phyloP scores from a whole-genome alignment of 2,797 vertebrate genomes.

The Oreochromis grahami region DNA sequence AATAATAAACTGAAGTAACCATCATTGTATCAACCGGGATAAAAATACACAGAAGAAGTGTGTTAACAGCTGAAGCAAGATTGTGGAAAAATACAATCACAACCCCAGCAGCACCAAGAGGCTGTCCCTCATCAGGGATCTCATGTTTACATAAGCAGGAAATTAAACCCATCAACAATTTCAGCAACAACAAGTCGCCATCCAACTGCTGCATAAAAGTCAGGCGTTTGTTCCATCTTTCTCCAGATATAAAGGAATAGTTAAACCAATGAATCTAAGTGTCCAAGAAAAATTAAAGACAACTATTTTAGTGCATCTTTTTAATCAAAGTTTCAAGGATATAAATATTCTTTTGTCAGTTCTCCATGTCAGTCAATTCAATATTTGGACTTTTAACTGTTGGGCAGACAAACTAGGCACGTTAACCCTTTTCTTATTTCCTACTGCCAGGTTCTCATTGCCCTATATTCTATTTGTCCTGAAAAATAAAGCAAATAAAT shows the following conservation, averaged over 20 bases:
- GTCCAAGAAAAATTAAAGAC: neutral
- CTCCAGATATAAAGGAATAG: neutral
- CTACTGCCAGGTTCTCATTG: neutral
- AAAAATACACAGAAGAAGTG: neutral
- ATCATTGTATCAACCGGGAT: neutral
- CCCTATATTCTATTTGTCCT: neutral
- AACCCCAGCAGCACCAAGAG: neutral
- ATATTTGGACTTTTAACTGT: neutral
- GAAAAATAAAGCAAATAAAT: neutral
- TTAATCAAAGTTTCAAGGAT: neutral
- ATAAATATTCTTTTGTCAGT: neutral
- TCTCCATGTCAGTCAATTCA: neutral
- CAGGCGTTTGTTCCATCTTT: neutral
- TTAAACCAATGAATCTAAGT: neutral
- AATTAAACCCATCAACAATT: neutral
- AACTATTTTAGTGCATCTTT: neutral
- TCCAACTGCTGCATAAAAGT: neutral
- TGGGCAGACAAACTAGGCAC: neutral
- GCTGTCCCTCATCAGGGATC: neutral
- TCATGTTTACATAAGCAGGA: neutral
- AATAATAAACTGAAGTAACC: neutral
- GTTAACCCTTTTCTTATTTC: neutral
- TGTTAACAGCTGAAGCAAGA: neutral
- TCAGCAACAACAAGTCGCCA: neutral
- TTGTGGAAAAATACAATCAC: neutral